Base-by-base conservation (phyloP, 1,140 invertebrate genomes). In the Sipha flava region DNA sequence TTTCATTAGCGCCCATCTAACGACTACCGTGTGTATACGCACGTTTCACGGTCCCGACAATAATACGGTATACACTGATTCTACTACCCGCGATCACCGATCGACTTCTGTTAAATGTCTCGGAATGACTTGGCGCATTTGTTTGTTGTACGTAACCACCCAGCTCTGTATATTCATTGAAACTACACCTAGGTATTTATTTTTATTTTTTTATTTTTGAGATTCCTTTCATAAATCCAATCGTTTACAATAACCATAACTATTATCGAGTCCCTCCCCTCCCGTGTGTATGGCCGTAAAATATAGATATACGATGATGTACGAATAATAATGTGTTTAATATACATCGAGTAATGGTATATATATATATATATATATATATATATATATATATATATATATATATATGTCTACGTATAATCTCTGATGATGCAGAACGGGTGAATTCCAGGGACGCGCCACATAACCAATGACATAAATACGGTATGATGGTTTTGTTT, bases 81-180 rank as follows among this genome's bases (percentile, higher is more conserved):
- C 26, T 34, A n/a, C 4, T 34, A 34, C 26, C 1, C 3, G 4
- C 45, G 26, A 29, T 29, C n/a, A 68, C 40, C 16, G 37, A 68
- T 68, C 40, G 34, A 66, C 34, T 40, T 40, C 64, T 45, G 40
- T 75, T 54, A 75, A n/a, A 72, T 57, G 43, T 43, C 52, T 59
- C 52, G 12, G n/a, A 1, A 77, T 77, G 73, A 77, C 73, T 77
- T 26, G 21, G 52, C 73, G 23, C 52, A 40, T 77, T 43, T 29
- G 73, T 57, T 77, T 57, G 73, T 77, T 77, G 34, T 77, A 59
- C 59, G 40, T 77, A 59, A 57, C 23, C n/a, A 75, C 52, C 34
- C 4, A 40, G 23, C 21, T 68, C 9, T n/a, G 64, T 68, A 29
- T 21, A 68, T 68, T 68, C 40, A 68, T 23, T 40, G 45, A 68